These are phyloP conservation scores for Tetramorium parvispinum DNA, from an alignment of 1,140 invertebrate genomes.

Conservation along the genomic window DNA sequence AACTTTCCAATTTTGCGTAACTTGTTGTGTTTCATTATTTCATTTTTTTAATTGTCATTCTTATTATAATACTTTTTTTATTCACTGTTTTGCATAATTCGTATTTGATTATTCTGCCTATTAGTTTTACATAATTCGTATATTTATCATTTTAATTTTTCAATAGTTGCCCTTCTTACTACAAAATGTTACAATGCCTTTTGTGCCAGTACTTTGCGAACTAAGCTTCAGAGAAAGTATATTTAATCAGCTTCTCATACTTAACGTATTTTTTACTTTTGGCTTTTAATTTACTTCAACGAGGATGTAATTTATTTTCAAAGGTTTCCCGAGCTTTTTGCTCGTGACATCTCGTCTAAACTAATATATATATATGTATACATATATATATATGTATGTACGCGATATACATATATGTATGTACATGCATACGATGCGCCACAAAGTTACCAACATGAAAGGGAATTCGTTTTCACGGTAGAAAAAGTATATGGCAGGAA, in stretches of 20 bases:
- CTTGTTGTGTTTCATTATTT: neutral
- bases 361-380: neutral
- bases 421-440: neutral
- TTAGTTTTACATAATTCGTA: neutral
- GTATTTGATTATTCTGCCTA: neutral
- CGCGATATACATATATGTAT: neutral
- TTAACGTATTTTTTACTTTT: neutral
- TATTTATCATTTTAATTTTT: neutral
- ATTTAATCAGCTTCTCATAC: neutral
- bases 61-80: neutral
- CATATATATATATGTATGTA: too few species aligned
- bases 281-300: conserved; percentile 11
- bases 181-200: neutral
- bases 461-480: neutral
- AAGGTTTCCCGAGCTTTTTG: conserved; percentile 13
- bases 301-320: conserved; percentile 25
- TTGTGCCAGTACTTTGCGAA: neutral
- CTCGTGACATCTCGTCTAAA: conserved; percentile 1
- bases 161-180: neutral
- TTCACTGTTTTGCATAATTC: neutral
- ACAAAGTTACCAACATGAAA: neutral
- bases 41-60: neutral
- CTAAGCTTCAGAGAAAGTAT: neutral
- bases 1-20: neutral
- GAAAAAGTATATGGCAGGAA: neutral